These are phyloP conservation scores for Tilapia sparmanii DNA, from an alignment of 2,113 vertebrate species.

Conservation along the genomic window DNA sequence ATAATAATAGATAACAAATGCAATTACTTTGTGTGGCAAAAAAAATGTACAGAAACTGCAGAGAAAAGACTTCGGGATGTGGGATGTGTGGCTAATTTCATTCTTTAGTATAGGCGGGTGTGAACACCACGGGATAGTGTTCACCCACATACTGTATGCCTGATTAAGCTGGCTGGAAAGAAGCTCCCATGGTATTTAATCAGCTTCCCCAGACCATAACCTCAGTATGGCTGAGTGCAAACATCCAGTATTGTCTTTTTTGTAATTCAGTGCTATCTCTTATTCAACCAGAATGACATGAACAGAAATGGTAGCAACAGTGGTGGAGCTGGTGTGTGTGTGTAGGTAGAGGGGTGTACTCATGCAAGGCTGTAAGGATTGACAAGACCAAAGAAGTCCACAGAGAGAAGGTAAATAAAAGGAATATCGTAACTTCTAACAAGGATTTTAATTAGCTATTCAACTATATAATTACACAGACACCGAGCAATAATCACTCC, in stretches of 20 bases:
- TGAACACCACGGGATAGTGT: slow-evolving; percentile 45
- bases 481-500: slow-evolving; percentile 60
- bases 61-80: slow-evolving; percentile 29
- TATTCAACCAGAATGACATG: slow-evolving; percentile 63
- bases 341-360: background rate
- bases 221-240: slow-evolving; percentile 53
- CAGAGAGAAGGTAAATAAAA: slow-evolving; percentile 63
- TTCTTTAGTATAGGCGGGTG: slow-evolving; percentile 55
- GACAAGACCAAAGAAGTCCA: slow-evolving; percentile 38
- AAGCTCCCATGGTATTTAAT: slow-evolving; percentile 60
- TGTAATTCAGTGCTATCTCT: slow-evolving; percentile 52
- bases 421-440: slow-evolving; percentile 57
- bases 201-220: slow-evolving; percentile 63
- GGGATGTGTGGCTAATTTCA: slow-evolving; percentile 67
- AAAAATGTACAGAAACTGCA: background rate
- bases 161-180: slow-evolving; percentile 59
- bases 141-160: slow-evolving; percentile 58
- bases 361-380: slow-evolving; percentile 16
- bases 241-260: slow-evolving; percentile 56
- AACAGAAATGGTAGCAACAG: background rate
- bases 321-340: background rate
- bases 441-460: slow-evolving; percentile 66
- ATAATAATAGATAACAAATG: slow-evolving; percentile 35
- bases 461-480: slow-evolving; percentile 61
- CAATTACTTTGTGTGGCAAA: slow-evolving; percentile 8